phyloP scores from a whole-genome alignment of 1,140 invertebrate genomes.

The Nilaparvata lugens region DNA sequence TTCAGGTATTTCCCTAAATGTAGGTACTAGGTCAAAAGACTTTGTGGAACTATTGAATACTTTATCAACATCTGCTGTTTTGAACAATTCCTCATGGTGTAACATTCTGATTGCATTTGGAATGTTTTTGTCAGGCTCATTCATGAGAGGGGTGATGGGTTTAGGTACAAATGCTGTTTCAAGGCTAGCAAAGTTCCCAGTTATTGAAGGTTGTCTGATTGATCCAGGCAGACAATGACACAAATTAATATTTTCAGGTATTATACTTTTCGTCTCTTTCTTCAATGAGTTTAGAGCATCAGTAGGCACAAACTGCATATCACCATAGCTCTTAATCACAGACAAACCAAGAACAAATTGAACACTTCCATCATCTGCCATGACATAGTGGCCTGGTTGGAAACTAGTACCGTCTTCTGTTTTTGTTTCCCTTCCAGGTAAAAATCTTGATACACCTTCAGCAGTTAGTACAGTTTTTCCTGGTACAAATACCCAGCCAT shows the following conservation, averaged over 20 bases:
- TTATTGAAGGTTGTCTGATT: too few relatives aligned
- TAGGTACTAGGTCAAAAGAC: constrained; percentile 44
- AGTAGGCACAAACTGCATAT: constrained; percentile 49
- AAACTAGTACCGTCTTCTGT: constrained; percentile 48
- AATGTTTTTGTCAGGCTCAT: constrained; percentile 40
- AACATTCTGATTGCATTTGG: constrained; percentile 36
- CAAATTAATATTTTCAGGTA: constrained; percentile 41
- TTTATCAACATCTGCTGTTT: constrained; percentile 47
- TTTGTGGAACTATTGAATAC: constrained; percentile 42
- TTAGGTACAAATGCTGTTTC: constrained; percentile 43
- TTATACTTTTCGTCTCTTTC: constrained; percentile 51
- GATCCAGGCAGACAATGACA: too few relatives aligned
- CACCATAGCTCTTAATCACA: constrained; percentile 38
- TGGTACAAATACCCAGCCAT: constrained; percentile 40
- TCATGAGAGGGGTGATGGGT: constrained; percentile 35
- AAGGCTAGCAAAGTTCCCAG: too few relatives aligned
- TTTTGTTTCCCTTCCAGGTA: constrained; percentile 48
- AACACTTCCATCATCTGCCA: constrained; percentile 15
- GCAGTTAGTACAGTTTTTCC: constrained; percentile 42
- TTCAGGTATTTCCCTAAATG: constrained; percentile 50
- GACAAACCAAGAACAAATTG: constrained; percentile 45
- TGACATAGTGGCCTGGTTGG: constrained; percentile 56
- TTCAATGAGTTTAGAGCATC: constrained; percentile 51
- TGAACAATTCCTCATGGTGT: constrained; percentile 41
- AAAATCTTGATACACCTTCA: constrained; percentile 46